phyloP scores from a whole-genome alignment of 1,140 invertebrate genomes.

The Drosophila bocki region DNA sequence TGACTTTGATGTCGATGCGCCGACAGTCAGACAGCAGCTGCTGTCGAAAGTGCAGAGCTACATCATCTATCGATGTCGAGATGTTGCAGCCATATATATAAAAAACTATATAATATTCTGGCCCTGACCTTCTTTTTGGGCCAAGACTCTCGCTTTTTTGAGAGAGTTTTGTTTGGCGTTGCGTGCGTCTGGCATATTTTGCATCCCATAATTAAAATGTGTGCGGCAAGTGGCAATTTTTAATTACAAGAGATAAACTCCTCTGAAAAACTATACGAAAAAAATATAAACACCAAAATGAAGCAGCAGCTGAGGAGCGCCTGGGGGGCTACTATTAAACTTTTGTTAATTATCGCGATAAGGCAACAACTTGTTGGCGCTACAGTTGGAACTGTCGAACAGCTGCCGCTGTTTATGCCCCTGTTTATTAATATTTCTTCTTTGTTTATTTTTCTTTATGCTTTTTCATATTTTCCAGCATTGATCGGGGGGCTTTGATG shows the following conservation, averaged over 20 bases:
- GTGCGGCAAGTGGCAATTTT: conserved; percentile 65
- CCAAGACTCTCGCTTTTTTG: conserved; percentile 36
- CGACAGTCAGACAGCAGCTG: conserved; percentile 51
- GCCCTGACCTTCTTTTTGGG: conserved; percentile 69
- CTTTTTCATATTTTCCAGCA: conserved; percentile 14
- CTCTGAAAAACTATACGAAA: conserved; percentile 29
- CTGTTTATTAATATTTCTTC: conserved; percentile 27
- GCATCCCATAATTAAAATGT: conserved; percentile 75
- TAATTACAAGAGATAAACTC: conserved; percentile 61
- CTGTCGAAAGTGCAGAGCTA: conserved; percentile 51
- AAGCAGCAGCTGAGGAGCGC: conserved; percentile 43
- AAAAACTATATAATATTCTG: conserved; percentile 30
- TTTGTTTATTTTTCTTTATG: conserved; percentile 16
- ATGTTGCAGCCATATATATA: conserved; percentile 40
- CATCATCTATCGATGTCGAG: conserved; percentile 43
- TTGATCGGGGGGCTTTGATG: conserved; percentile 26
- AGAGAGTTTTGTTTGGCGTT: conserved; percentile 51
- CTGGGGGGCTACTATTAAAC: conserved; percentile 51
- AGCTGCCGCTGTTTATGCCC: conserved; percentile 38
- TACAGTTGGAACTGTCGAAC: conserved; percentile 33
- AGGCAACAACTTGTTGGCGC: conserved; percentile 48
- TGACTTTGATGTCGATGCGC: conserved; percentile 71
- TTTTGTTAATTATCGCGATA: conserved; percentile 73
- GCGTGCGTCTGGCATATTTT: conserved; percentile 55
- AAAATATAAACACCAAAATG: conserved; percentile 12